Evolutionary conservation across 2,113 vertebrate species (phyloP).

Genomic region (Hippoglossus stenolepis): DNA sequence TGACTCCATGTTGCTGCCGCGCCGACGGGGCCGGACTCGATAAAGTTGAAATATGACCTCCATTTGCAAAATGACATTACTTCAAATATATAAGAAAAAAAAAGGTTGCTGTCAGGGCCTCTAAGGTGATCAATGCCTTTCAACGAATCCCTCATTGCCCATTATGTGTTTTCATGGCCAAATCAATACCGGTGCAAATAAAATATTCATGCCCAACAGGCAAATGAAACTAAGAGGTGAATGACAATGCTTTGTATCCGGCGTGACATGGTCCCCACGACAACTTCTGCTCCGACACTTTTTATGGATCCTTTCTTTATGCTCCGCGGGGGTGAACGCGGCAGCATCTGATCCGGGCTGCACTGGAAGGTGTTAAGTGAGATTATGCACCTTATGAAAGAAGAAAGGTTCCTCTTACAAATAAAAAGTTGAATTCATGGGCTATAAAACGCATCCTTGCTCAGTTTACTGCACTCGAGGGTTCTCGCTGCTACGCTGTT

Average conservation of each 20-base stretch:
- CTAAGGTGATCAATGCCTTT: slow-evolving; percentile 71
- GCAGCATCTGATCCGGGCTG: not conserved
- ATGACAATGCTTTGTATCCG: slow-evolving; percentile 37
- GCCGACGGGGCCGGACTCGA: slow-evolving; percentile 56
- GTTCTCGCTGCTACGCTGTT: not conserved
- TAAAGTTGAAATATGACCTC: slow-evolving; percentile 79
- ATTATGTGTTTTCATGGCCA: slow-evolving; percentile 64
- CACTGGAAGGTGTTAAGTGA: not conserved
- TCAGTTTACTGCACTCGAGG: not conserved
- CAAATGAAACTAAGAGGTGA: slow-evolving; percentile 36
- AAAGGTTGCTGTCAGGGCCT: slow-evolving; percentile 59
- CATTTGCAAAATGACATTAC: slow-evolving; percentile 68
- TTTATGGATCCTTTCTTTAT: slow-evolving; percentile 8
- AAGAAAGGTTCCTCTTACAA: not conserved
- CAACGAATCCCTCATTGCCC: slow-evolving; percentile 47
- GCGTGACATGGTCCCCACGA: not conserved
- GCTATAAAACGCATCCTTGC: not conserved
- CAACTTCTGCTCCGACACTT: not conserved
- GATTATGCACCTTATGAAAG: not conserved
- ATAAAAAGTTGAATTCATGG: not conserved
- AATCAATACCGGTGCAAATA: slow-evolving; percentile 62
- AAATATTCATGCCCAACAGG: slow-evolving; percentile 50
- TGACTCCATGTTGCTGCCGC: slow-evolving; percentile 64
- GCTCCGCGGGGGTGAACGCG: not conserved
- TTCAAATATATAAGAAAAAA: slow-evolving; percentile 61